These are phyloP conservation scores for Nylanderia fulva DNA, from an alignment of 1,140 invertebrate species.

Conservation along the genomic window DNA sequence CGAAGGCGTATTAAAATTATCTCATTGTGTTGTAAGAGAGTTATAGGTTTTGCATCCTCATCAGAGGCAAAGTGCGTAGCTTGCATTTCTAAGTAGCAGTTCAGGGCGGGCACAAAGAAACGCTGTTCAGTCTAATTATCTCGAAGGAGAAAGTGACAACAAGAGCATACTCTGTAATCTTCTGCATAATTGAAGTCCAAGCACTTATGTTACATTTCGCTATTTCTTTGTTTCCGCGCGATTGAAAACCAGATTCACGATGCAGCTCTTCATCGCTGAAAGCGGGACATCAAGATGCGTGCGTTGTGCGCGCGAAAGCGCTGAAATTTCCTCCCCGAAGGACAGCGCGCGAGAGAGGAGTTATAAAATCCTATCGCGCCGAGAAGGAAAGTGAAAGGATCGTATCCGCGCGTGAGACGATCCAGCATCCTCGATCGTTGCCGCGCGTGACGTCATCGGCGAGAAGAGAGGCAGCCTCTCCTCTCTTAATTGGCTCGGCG, in stretches of 20 bases:
- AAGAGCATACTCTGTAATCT: background rate
- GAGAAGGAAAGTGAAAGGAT: constrained; percentile 63
- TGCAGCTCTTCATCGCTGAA: background rate
- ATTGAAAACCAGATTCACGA: background rate
- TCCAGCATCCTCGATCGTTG: constrained; percentile 48
- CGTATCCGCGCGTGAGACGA: constrained; percentile 48
- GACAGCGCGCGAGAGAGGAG: constrained; percentile 24
- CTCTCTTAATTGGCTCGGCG: constrained; percentile 78
- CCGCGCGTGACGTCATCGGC: constrained; percentile 63
- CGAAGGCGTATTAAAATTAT: constrained; percentile 25
- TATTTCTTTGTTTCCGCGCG: background rate
- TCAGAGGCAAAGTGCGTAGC: background rate
- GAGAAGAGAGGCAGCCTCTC: constrained; percentile 62
- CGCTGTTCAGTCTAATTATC: background rate
- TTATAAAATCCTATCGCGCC: constrained; percentile 25
- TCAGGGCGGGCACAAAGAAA: background rate
- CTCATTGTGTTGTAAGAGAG: background rate
- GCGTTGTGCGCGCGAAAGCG: background rate
- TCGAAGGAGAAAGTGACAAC: background rate
- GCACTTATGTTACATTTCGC: too few relatives aligned
- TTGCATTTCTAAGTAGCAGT: background rate
- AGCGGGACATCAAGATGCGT: background rate
- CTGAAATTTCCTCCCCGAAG: constrained; percentile 37
- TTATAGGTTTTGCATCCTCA: background rate
- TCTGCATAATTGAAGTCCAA: background rate